Conservation (phyloP, 2,797 vertebrate species). For the Cyprinella venusta region DNA sequence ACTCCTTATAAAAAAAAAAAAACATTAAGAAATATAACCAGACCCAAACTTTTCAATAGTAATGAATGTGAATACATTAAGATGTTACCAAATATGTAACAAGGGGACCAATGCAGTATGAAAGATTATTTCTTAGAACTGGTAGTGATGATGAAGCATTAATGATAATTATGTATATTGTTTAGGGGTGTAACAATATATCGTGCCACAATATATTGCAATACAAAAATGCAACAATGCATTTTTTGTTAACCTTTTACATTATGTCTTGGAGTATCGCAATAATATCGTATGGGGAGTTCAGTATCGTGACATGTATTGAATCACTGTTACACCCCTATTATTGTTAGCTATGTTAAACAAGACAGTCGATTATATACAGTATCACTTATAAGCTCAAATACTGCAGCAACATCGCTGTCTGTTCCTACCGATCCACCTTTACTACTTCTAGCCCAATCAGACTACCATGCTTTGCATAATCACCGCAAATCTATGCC, state of each 20-base stretch:
- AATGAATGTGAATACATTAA: neutral
- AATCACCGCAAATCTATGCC: slow-evolving; percentile 53
- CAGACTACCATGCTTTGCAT: slow-evolving; percentile 40
- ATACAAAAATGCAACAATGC: too few relatives aligned
- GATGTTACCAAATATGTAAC: neutral
- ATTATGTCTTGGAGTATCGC: too few relatives aligned
- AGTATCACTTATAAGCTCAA: slow-evolving; percentile 24
- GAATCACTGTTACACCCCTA: too few relatives aligned
- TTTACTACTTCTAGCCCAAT: slow-evolving; percentile 35
- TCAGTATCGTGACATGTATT: too few relatives aligned
- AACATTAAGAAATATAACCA: neutral
- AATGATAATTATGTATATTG: neutral
- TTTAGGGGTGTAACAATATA: neutral
- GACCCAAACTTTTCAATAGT: neutral
- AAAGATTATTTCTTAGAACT: neutral
- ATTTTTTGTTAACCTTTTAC: too few relatives aligned
- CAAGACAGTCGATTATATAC: neutral
- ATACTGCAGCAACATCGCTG: slow-evolving; percentile 9
- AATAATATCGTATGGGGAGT: too few relatives aligned
- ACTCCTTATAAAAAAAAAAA: neutral
- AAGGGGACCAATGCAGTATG: neutral
- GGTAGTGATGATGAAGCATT: neutral
- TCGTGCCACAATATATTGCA: too few relatives aligned
- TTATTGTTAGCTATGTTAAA: neutral
- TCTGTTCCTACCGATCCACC: slow-evolving; percentile 33